These are phyloP conservation scores for Carassius gibelio DNA, from an alignment of 2,113 vertebrate genomes.

Conservation along the genomic window DNA sequence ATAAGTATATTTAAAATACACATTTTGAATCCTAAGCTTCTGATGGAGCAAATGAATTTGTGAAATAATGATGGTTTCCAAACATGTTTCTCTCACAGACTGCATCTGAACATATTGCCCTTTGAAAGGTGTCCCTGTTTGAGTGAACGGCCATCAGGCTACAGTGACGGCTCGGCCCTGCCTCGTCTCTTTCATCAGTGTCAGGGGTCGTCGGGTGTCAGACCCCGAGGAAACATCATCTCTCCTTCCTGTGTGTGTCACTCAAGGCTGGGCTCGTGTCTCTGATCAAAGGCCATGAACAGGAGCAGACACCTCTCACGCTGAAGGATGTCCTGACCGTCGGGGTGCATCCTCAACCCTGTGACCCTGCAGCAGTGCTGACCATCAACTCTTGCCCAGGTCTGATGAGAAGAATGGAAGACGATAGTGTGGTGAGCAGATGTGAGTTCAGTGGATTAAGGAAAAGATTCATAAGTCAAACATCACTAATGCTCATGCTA, in stretches of 20 bases:
- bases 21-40: no score
- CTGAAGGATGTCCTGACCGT: background rate
- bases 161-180: background rate
- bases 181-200: background rate
- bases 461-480: background rate
- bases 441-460: background rate
- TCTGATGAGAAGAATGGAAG: background rate
- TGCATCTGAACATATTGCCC: background rate
- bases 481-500: background rate
- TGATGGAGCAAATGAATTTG: background rate
- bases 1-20: no score
- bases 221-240: background rate
- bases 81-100: background rate
- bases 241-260: conserved; percentile 2
- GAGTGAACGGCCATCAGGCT: background rate
- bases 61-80: background rate
- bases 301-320: background rate
- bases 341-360: conserved; percentile 12
- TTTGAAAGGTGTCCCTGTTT: background rate
- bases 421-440: background rate
- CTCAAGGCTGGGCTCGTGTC: background rate
- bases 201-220: background rate
- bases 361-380: background rate
- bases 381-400: background rate
- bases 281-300: conserved; percentile 17